phyloP scores from a whole-genome alignment of 2,888 invertebrate genomes.

The Agriopis aurantiaria region DNA sequence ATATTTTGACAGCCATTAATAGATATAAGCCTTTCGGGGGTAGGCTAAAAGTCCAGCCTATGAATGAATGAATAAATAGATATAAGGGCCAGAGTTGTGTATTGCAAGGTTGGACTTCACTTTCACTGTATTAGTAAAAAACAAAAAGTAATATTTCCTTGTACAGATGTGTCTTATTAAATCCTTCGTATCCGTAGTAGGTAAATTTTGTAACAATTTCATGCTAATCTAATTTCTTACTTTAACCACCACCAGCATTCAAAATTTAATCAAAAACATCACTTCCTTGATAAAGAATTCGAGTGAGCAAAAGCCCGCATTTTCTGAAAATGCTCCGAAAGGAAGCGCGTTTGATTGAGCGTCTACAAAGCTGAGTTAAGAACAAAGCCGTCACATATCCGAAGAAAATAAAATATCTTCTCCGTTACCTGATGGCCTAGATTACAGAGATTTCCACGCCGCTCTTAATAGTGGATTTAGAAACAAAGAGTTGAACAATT shows the following conservation, averaged over 20 bases:
- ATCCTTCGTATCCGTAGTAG: neutral
- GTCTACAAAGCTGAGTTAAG: slow-evolving; percentile 37
- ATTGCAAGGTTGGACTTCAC: too few species aligned
- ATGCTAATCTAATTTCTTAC: slow-evolving; percentile 1
- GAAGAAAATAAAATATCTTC: slow-evolving; percentile 29
- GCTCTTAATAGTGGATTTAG: slow-evolving; percentile 23
- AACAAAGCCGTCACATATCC: slow-evolving; percentile 33
- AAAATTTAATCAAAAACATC: slow-evolving; percentile 32
- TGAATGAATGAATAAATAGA: too few species aligned
- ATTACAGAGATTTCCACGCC: slow-evolving; percentile 30
- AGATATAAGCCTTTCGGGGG: too few species aligned
- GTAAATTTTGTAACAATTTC: slow-evolving; percentile 2
- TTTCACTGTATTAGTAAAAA: too few species aligned
- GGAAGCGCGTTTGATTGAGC: slow-evolving; percentile 37
- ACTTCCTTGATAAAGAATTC: slow-evolving; percentile 30
- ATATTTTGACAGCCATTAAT: too few species aligned
- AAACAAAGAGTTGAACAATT: slow-evolving; percentile 20
- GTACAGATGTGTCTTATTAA: too few species aligned
- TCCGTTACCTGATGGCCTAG: slow-evolving; percentile 24
- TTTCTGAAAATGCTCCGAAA: slow-evolving; percentile 34
- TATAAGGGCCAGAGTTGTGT: too few species aligned
- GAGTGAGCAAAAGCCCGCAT: slow-evolving; percentile 33
- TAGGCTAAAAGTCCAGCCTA: too few species aligned
- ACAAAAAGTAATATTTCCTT: too few species aligned
- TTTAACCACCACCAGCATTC: neutral